Conservation (phyloP, 2,888 invertebrate species). For the Hydraecia micacea region DNA sequence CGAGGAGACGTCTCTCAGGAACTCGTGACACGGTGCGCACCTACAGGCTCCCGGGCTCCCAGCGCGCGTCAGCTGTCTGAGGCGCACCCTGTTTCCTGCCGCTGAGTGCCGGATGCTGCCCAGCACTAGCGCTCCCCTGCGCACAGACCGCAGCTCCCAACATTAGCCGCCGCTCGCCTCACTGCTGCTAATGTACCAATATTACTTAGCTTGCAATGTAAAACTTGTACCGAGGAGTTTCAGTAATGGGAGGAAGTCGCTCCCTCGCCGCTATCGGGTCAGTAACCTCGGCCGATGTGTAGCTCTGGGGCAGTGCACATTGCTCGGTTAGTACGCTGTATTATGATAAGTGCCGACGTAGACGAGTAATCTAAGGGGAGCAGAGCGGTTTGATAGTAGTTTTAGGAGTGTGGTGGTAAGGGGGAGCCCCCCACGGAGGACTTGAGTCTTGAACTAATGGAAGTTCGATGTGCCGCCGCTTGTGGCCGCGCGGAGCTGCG, state of each 20-base stretch:
- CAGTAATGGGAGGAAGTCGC: conserved; percentile 55
- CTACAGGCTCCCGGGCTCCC: not conserved
- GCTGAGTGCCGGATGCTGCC: conserved; percentile 34
- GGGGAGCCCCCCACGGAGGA: conserved; percentile 34
- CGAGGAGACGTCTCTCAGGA: not conserved
- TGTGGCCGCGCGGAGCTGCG: not conserved
- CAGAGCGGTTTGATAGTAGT: conserved; percentile 3
- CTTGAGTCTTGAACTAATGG: conserved; percentile 47
- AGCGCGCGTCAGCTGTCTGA: not conserved
- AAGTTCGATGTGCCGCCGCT: conserved; percentile 51
- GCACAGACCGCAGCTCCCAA: conserved; percentile 8
- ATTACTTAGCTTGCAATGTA: conserved; percentile 47
- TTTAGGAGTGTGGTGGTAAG: conserved; percentile 19
- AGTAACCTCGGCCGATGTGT: conserved; percentile 50
- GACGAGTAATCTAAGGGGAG: conserved; percentile 25
- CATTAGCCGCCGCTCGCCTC: conserved; percentile 38
- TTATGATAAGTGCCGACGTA: conserved; percentile 5
- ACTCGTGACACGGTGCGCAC: conserved; percentile 1
- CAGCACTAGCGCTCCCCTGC: conserved; percentile 11
- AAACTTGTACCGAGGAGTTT: conserved; percentile 39
- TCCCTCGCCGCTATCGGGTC: conserved; percentile 53
- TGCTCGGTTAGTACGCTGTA: conserved; percentile 15
- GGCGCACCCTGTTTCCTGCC: conserved; percentile 26
- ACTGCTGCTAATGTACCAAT: conserved; percentile 30
- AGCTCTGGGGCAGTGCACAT: conserved; percentile 21